Base-by-base conservation (phyloP, 1,140 invertebrate genomes). In the Macrosteles quadrilineatus region DNA sequence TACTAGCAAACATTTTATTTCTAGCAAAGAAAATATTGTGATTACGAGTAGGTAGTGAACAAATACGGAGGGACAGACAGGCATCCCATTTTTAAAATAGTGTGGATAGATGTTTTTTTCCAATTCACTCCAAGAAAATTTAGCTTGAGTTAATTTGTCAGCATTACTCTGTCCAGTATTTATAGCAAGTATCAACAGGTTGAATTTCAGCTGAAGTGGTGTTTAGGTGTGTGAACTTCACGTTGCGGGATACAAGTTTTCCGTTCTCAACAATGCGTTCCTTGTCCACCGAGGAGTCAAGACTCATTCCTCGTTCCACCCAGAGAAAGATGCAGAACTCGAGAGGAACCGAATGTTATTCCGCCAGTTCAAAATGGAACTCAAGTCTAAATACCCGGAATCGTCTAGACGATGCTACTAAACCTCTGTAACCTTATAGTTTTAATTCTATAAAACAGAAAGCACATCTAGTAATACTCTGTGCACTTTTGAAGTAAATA, bases 221-320 rank as follows among this genome's bases (percentile, higher is more conserved):
- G n/a, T n/a, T n/a, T 76, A 87, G 84, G 81, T 86, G 1, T 88
- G 87, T 78, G 87, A 88, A 77, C 79, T 87, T 17, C 84, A 87
- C 72, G 79, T 88, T 23, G 82, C 84, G 32, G 87, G 87, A 6
- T 87, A 83, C 76, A 80, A 81, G 50, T 88, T 88, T 75, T 78
- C 81, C 19, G 84, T 88, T 25, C 78, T 88, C 14, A 85, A 87
- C 76, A 85, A 86, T 72, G 86, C 85, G 1, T 88, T 88, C 76
- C 73, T 88, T 1, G 78, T 87, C 12, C 87, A 88, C 76, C 76
- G 77, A 71, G 87, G 87, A 23, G 83, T 85, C 72, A 87, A 87
- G 75, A 80, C 79, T 9, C 30, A 75, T 21, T 69, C 72, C 2
- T 78, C 78, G 3, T 87, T 87, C 76, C 85, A 85, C 67, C 57